phyloP scores from a whole-genome alignment of 2,797 vertebrate species.

The Oceanodroma leucorhoa region DNA sequence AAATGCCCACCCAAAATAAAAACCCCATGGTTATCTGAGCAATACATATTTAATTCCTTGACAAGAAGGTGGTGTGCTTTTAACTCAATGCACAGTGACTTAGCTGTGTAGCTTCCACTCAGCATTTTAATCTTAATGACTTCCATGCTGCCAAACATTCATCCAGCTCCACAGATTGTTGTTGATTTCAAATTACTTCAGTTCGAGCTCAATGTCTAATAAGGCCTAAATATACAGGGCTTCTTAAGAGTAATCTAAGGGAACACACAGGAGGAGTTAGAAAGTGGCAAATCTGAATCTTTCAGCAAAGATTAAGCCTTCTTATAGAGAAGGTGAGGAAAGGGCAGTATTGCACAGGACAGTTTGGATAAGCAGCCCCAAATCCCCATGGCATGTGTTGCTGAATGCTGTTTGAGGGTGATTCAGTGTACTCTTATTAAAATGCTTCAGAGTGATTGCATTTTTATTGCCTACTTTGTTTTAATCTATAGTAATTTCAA shows the following conservation, averaged over 20 bases:
- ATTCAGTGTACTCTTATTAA: neutral
- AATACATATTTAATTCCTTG: neutral
- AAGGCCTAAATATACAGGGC: neutral
- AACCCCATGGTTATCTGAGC: neutral
- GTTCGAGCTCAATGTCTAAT: neutral
- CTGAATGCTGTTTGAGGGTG: neutral
- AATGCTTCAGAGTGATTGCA: constrained; percentile 2
- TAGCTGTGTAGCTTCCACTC: neutral
- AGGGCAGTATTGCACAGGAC: neutral
- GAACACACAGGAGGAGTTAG: neutral
- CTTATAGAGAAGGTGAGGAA: neutral
- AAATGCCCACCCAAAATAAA: neutral
- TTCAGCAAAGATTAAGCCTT: neutral
- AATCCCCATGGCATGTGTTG: neutral
- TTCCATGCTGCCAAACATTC: neutral
- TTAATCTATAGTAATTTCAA: constrained; percentile 39
- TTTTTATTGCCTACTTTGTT: constrained; percentile 39
- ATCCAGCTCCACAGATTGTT: neutral
- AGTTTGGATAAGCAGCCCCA: neutral
- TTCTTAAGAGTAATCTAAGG: neutral
- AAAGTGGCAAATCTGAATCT: neutral
- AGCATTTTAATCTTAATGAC: neutral
- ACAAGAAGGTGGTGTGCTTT: neutral
- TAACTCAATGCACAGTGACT: neutral
- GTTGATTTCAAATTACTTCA: neutral